A percentile compares a stretch with the other conserved stretches of the same genome.
These are phyloP conservation scores for Acrossocheilus wenchowensis DNA, from an alignment of 2,797 vertebrate species.

Conservation along the genomic window DNA sequence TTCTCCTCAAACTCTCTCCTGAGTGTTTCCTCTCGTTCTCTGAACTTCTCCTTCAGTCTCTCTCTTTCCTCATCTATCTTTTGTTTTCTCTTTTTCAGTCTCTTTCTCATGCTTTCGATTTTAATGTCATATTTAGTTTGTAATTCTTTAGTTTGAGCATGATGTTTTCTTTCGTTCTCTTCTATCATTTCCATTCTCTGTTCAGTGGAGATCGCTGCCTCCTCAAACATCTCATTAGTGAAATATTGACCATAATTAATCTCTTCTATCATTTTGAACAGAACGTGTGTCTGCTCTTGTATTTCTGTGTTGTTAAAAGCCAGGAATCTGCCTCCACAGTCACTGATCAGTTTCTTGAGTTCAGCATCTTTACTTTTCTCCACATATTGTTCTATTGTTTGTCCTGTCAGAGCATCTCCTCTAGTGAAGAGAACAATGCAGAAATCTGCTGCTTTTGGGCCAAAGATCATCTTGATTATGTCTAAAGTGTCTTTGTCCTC, in stretches of 20 bases:
- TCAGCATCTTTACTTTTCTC: background rate
- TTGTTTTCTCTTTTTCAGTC: background rate
- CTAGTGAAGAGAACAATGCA: slow-evolving; percentile 10
- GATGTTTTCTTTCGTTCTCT: background rate
- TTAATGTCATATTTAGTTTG: fast-evolving
- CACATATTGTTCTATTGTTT: background rate
- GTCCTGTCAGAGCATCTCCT: fast-evolving
- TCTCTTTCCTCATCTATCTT: background rate
- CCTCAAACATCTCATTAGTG: slow-evolving; percentile 21
- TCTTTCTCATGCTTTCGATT: fast-evolving
- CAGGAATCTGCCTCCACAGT: background rate
- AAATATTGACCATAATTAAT: background rate
- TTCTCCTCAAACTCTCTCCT: background rate
- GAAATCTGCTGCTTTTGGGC: background rate
- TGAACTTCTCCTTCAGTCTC: background rate
- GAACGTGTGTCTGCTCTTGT: background rate
- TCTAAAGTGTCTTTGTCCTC: background rate
- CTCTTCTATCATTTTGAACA: background rate
- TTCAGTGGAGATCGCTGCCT: background rate
- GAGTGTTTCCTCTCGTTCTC: background rate
- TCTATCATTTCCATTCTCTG: background rate
- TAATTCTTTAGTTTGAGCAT: background rate
- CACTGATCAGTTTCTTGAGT: background rate
- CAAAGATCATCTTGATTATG: background rate
- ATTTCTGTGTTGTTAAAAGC: background rate